Percentiles rank a stretch among this genome's conserved stretches.
phyloP scores from a whole-genome alignment of 2,888 invertebrate genomes.

The Lasius platythorax region DNA sequence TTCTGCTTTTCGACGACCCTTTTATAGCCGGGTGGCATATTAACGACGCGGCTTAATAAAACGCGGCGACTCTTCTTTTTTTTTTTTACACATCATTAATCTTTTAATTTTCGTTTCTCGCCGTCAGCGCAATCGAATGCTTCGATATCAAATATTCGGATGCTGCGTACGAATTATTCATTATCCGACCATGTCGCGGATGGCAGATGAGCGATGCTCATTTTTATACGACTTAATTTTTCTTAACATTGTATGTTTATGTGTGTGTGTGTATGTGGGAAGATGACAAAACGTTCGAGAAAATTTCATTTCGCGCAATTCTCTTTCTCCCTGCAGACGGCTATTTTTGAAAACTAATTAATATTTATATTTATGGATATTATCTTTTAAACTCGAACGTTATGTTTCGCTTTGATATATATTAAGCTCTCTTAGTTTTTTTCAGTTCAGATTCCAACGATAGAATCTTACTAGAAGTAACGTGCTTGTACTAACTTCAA shows the following conservation, averaged over 20 bases:
- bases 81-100: slow-evolving; percentile 47
- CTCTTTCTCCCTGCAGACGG: neutral
- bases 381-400: neutral
- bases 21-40: slow-evolving; percentile 47
- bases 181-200: slow-evolving; percentile 18
- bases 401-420: neutral
- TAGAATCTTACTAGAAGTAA: neutral
- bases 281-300: neutral
- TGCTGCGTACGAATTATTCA: slow-evolving; percentile 40
- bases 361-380: neutral
- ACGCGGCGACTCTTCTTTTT: slow-evolving; percentile 12
- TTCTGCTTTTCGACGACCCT: slow-evolving; percentile 38
- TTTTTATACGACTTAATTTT: slow-evolving; percentile 41
- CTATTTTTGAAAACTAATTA: neutral
- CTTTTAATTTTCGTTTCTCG: slow-evolving; percentile 42
- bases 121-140: slow-evolving; percentile 42
- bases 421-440: neutral
- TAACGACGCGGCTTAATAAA: slow-evolving; percentile 52
- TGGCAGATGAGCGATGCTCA: slow-evolving; percentile 19
- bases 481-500: neutral
- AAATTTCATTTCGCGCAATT: neutral
- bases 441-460: neutral
- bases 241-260: neutral
- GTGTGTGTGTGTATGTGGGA: neutral
- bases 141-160: slow-evolving; percentile 53